Evolutionary conservation across 2,113 vertebrate genomes (phyloP).

Genomic region (Tragelaphus buxtoni): DNA sequence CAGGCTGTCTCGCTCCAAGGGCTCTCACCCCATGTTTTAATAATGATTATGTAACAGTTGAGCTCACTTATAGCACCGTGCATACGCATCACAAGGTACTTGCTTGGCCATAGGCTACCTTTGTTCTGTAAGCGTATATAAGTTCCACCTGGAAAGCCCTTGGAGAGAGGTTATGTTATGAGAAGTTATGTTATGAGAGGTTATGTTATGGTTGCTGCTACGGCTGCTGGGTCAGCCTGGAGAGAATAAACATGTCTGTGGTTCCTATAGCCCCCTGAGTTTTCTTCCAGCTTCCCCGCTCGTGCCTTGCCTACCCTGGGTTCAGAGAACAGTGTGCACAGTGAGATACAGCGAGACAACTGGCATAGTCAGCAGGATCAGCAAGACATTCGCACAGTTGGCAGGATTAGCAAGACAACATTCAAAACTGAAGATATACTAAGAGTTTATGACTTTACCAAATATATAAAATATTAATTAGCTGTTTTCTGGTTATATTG

Average conservation of each 20-base stretch:
- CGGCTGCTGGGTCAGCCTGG: neutral
- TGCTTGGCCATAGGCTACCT: neutral
- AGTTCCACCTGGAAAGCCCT: neutral
- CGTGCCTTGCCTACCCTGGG: neutral
- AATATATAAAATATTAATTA: neutral
- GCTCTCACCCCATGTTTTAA: neutral
- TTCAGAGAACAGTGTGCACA: neutral
- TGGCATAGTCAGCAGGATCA: neutral
- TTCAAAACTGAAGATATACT: neutral
- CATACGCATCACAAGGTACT: accelerated
- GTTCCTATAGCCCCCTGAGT: neutral
- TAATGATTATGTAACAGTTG: neutral
- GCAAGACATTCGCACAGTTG: neutral
- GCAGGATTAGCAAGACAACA: neutral
- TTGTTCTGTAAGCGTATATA: neutral
- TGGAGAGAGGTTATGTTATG: neutral
- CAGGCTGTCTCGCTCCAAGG: neutral
- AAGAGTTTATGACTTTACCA: neutral
- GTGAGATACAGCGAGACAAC: neutral
- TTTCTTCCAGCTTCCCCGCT: neutral
- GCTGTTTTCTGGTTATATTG: neutral
- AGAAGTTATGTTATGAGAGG: neutral
- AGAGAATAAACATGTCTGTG: neutral
- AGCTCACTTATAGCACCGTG: accelerated
- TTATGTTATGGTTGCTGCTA: neutral